Conservation (phyloP, 53 echinoderm and acorn worm genomes). For the Mesocentrotus franciscanus region DNA sequence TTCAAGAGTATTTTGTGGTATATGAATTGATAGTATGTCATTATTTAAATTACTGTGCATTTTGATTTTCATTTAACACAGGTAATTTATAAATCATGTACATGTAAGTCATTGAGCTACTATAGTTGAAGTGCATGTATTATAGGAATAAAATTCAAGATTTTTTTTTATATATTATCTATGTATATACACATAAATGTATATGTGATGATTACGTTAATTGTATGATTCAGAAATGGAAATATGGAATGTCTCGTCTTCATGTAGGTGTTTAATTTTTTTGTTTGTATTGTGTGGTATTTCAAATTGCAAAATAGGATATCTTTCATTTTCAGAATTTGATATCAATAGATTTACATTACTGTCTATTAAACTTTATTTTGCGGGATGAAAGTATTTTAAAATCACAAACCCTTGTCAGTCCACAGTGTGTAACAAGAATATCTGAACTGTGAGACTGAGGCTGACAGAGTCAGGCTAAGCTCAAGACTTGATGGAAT, state of each 20-base stretch:
- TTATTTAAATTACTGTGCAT: not conserved
- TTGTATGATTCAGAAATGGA: not conserved
- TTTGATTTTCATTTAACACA: not conserved
- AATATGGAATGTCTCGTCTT: not conserved
- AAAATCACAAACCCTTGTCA: too few species aligned
- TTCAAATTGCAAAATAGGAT: not conserved
- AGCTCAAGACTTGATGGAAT: too few species aligned
- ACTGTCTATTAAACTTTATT: not conserved
- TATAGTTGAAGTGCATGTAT: not conserved
- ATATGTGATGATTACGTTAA: constrained; percentile 27
- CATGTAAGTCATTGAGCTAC: not conserved
- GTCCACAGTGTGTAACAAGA: too few species aligned
- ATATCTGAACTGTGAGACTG: too few species aligned
- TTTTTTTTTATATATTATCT: not conserved
- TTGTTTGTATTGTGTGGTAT: not conserved
- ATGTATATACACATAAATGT: not conserved
- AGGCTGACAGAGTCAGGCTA: too few species aligned
- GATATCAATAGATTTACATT: not conserved
- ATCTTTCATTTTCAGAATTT: not conserved
- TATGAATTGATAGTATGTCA: not conserved
- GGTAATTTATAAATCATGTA: not conserved
- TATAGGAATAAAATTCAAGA: constrained; percentile 11
- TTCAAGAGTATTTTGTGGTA: not conserved
- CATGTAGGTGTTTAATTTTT: not conserved
- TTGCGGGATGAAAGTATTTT: not conserved